Conservation (phyloP, 2,797 vertebrate genomes). For the Microtus californicus region DNA sequence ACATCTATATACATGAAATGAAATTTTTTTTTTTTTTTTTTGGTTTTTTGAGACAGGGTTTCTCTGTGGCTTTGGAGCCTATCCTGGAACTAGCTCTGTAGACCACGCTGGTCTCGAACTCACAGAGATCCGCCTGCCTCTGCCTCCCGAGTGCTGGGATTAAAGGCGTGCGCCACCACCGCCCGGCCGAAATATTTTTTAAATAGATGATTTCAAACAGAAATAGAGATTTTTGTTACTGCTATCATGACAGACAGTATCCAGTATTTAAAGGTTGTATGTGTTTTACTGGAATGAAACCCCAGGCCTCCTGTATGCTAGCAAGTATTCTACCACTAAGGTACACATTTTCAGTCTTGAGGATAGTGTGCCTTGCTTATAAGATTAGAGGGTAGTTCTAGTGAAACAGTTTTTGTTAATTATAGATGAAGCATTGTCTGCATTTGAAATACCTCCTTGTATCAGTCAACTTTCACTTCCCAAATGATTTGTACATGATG, state of each 20-base stretch:
- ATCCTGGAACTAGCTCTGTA: no score
- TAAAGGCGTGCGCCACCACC: no score
- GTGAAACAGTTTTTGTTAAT: background rate
- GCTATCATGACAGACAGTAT: background rate
- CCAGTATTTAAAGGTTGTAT: background rate
- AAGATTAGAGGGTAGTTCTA: background rate
- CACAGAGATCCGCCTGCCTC: no score
- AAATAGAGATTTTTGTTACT: background rate
- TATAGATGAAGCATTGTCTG: background rate
- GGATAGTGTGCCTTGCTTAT: background rate
- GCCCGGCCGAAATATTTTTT: no score
- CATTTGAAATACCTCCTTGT: background rate
- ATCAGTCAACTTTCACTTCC: constrained; percentile 5
- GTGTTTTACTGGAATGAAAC: no score
- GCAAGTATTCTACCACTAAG: background rate
- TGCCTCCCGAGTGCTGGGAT: no score
- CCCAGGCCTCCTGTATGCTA: background rate
- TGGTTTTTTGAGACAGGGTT: no score
- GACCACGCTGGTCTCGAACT: no score
- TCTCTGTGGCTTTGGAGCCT: no score
- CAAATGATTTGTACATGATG: background rate
- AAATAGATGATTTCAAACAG: constrained; percentile 26
- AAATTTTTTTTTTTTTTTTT: background rate
- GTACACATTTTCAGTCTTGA: background rate
- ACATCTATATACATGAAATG: background rate